Conservation (phyloP, 2,888 invertebrate genomes). For the Lobophora halterata region DNA sequence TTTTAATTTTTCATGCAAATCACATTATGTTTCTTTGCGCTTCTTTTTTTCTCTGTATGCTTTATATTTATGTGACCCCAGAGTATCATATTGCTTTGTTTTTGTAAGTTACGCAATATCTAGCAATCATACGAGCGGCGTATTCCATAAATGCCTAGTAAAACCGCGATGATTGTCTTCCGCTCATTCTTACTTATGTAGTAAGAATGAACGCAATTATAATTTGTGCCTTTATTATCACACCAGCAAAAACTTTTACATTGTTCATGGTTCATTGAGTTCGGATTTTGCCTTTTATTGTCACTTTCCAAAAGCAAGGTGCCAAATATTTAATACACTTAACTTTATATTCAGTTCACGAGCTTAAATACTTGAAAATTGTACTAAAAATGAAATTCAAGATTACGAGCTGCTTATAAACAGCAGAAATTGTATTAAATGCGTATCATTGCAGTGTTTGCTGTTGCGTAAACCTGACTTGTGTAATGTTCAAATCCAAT, state of each 20-base stretch:
- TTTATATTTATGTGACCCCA: too few species aligned
- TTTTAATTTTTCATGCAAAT: conserved; percentile 12
- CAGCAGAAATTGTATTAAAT: conserved; percentile 11
- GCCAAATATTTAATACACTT: conserved; percentile 4
- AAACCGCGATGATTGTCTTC: conserved; percentile 24
- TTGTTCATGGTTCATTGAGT: conserved; percentile 13
- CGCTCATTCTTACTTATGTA: conserved; percentile 14
- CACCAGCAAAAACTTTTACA: conserved; percentile 10
- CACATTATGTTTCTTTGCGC: too few species aligned
- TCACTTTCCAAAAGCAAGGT: conserved; percentile 19
- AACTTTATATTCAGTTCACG: conserved; percentile 2
- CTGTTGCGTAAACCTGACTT: conserved; percentile 15
- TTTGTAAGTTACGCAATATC: conserved; percentile 39
- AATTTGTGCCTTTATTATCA: too few species aligned
- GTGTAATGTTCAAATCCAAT: conserved; percentile 12
- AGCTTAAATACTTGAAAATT: conserved; percentile 4
- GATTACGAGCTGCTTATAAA: too few species aligned
- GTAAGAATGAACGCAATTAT: conserved; percentile 3
- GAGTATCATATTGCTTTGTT: conserved; percentile 43
- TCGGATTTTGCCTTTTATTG: conserved; percentile 6
- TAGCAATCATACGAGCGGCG: conserved; percentile 35
- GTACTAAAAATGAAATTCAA: too few species aligned
- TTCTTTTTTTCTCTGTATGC: too few species aligned
- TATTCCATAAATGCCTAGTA: conserved; percentile 35
- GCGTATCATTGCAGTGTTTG: conserved; percentile 9